These are phyloP conservation scores for Numenius phaeopus DNA, from an alignment of 2,797 vertebrate genomes.

Conservation along the genomic window DNA sequence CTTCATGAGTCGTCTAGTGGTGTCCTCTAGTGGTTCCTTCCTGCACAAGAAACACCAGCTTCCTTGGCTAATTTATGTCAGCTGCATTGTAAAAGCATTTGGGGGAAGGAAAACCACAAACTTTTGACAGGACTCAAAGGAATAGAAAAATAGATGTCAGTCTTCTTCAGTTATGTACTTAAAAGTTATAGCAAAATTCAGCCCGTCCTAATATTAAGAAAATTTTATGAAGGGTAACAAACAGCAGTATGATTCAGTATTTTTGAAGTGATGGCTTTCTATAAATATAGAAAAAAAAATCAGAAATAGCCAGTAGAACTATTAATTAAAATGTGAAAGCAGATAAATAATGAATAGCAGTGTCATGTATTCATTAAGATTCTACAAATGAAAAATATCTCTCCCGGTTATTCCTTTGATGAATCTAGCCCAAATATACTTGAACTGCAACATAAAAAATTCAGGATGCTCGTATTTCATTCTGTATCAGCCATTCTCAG, in stretches of 20 bases:
- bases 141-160: background rate
- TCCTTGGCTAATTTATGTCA: background rate
- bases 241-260: background rate
- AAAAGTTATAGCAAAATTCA: background rate
- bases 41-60: background rate
- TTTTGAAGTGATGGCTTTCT: constrained; percentile 14
- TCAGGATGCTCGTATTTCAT: constrained; percentile 58
- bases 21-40: constrained; percentile 53
- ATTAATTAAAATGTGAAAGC: constrained; percentile 60
- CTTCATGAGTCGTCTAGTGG: background rate
- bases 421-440: constrained; percentile 70
- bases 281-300: constrained; percentile 11
- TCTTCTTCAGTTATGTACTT: background rate
- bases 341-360: constrained; percentile 59
- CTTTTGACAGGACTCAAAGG: background rate
- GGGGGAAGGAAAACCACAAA: background rate
- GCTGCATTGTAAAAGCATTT: background rate
- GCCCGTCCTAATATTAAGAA: background rate
- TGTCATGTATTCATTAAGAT: constrained; percentile 62
- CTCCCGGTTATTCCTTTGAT: constrained; percentile 67
- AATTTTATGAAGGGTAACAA: background rate
- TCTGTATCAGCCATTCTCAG: constrained; percentile 6
- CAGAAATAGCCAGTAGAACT: constrained; percentile 15
- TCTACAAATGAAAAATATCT: constrained; percentile 69
- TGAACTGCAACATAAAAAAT: constrained; percentile 70